Conservation (phyloP, 2,113 vertebrate species). For the Ifrita kowaldi region DNA sequence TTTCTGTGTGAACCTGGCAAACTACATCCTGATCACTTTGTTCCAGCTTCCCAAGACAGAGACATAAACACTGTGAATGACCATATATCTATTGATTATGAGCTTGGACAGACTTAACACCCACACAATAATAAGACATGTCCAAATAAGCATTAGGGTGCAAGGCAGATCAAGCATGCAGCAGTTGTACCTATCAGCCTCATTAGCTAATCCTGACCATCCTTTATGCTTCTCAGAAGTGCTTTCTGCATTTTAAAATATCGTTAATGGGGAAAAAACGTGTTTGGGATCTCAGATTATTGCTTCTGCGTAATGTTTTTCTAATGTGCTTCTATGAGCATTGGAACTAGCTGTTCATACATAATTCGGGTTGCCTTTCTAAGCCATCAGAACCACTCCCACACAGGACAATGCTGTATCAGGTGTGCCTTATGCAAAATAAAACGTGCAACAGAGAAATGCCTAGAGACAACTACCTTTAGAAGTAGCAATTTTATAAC, state of each 20-base stretch:
- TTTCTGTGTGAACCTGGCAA: not conserved
- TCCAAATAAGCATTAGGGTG: slow-evolving; percentile 45
- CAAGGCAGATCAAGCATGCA: slow-evolving; percentile 32
- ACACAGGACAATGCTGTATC: not conserved
- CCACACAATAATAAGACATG: slow-evolving; percentile 15
- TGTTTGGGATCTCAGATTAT: slow-evolving; percentile 40
- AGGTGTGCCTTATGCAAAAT: not conserved
- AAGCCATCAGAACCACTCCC: not conserved
- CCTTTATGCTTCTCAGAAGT: slow-evolving; percentile 7
- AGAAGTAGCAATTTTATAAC: not conserved
- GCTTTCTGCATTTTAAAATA: slow-evolving; percentile 53
- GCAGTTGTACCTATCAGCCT: slow-evolving; percentile 35
- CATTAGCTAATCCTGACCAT: slow-evolving; percentile 35
- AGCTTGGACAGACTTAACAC: slow-evolving; percentile 33
- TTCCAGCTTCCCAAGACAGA: slow-evolving; percentile 10
- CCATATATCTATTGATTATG: slow-evolving; percentile 6
- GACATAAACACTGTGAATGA: not conserved
- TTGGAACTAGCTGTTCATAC: not conserved
- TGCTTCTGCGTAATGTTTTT: not conserved
- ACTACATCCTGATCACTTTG: slow-evolving; percentile 4
- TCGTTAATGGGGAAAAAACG: slow-evolving; percentile 1
- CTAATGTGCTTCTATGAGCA: not conserved
- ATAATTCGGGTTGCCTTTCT: not conserved
- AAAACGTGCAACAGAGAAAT: not conserved
- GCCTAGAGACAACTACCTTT: not conserved